Conservation (phyloP, 2,797 vertebrate genomes). For the Gymnodraco acuticeps region DNA sequence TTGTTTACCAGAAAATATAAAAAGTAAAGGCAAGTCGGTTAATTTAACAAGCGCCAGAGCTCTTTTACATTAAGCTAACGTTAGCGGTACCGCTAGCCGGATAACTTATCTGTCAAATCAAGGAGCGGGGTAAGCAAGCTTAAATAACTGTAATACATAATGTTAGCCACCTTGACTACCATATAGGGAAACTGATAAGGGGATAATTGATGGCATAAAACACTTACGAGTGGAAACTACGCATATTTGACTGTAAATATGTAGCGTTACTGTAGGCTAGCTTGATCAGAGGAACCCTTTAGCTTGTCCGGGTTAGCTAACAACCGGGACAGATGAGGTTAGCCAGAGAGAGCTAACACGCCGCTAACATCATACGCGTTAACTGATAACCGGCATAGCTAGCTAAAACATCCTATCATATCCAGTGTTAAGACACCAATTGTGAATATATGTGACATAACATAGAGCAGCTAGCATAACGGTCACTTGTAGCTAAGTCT, state of each 20-base stretch:
- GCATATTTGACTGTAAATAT: neutral
- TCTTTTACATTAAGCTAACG: constrained; percentile 18
- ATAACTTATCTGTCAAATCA: constrained; percentile 67
- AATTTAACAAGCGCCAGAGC: constrained; percentile 2
- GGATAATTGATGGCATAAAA: fast-evolving
- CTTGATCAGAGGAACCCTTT: constrained; percentile 29
- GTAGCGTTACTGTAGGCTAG: constrained; percentile 21
- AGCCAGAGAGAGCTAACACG: constrained; percentile 43
- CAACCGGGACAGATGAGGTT: constrained; percentile 39
- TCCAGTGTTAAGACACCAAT: fast-evolving
- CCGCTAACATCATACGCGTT: neutral
- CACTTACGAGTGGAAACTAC: neutral
- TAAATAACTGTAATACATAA: neutral
- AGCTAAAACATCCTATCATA: neutral
- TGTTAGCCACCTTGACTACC: neutral
- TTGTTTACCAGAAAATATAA: fast-evolving
- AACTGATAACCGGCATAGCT: neutral
- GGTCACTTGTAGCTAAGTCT: neutral
- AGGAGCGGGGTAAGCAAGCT: constrained; percentile 9
- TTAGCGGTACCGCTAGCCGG: constrained; percentile 47
- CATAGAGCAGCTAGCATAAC: neutral
- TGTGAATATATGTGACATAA: neutral
- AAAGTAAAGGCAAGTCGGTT: fast-evolving
- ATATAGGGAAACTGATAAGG: fast-evolving
- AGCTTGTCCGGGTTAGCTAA: constrained; percentile 53